A percentile compares a stretch with the other conserved stretches of the same genome.
Evolutionary conservation across 2,113 vertebrate species (phyloP).

Genomic region (Pedetes capensis): DNA sequence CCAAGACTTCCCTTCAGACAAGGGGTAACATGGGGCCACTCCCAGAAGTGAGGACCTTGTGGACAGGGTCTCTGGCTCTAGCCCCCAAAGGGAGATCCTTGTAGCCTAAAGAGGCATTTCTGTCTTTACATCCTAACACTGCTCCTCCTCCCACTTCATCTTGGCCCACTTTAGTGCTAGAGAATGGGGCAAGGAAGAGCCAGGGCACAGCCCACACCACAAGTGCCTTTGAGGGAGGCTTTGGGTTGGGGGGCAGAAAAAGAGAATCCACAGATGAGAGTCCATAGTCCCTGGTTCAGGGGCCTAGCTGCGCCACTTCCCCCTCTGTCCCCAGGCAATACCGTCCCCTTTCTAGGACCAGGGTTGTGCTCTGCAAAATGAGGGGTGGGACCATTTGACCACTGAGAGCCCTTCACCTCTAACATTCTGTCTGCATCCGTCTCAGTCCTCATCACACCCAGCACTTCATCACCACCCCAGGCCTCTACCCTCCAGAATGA

Average conservation of each 20-base stretch:
- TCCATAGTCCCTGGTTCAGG: neutral
- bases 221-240: neutral
- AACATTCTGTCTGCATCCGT: neutral
- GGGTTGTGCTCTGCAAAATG: neutral
- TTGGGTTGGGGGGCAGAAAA: neutral
- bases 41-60: neutral
- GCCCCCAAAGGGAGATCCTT: neutral
- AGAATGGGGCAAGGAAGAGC: neutral
- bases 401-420: neutral
- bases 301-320: neutral
- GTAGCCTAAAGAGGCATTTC: neutral
- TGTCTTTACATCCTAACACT: neutral
- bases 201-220: neutral
- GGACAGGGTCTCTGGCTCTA: neutral
- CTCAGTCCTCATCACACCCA: neutral
- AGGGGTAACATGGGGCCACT: neutral
- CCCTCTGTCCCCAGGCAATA: neutral
- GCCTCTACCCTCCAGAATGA: neutral
- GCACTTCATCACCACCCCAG: neutral
- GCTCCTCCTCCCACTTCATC: neutral
- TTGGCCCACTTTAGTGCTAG: neutral
- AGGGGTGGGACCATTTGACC: neutral
- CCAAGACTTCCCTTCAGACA: neutral
- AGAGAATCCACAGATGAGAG: neutral
- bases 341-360: neutral